Evolutionary conservation across 2,797 vertebrate species (phyloP).

Genomic region (Cirrhinus molitorella): DNA sequence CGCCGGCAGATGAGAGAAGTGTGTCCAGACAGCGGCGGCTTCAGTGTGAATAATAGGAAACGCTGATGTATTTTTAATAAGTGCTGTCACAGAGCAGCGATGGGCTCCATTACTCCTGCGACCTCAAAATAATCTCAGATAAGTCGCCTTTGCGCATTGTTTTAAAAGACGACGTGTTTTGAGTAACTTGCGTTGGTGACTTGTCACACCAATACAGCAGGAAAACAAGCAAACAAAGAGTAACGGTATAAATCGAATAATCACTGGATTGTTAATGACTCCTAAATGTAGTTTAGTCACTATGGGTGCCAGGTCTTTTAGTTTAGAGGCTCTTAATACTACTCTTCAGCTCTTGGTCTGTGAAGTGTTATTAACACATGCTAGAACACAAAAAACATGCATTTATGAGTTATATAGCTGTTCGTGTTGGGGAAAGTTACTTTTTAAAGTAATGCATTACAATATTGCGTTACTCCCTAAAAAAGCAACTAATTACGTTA

Average conservation of each 20-base stretch:
- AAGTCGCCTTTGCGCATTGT: background rate
- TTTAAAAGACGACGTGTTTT: background rate
- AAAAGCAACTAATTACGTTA: too few species aligned
- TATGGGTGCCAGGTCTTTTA: background rate
- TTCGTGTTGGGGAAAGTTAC: too few species aligned
- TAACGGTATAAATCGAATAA: background rate
- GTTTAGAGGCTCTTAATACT: too few species aligned
- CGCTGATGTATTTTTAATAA: constrained; percentile 16
- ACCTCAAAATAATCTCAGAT: background rate
- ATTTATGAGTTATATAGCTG: background rate
- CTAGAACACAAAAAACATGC: background rate
- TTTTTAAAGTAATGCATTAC: too few species aligned
- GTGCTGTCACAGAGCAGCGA: background rate
- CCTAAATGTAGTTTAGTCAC: background rate
- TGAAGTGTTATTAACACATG: too few species aligned
- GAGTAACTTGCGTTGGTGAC: background rate
- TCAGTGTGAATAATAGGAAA: constrained; percentile 34
- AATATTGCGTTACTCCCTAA: too few species aligned
- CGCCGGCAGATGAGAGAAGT: constrained; percentile 61
- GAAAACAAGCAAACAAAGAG: background rate
- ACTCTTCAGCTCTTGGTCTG: too few species aligned
- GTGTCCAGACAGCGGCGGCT: constrained; percentile 56
- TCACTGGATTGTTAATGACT: background rate
- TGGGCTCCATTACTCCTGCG: background rate
- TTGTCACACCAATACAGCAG: background rate